These are phyloP conservation scores for Heloderma charlesbogerti DNA, from an alignment of 2,113 vertebrate genomes.

Conservation along the genomic window DNA sequence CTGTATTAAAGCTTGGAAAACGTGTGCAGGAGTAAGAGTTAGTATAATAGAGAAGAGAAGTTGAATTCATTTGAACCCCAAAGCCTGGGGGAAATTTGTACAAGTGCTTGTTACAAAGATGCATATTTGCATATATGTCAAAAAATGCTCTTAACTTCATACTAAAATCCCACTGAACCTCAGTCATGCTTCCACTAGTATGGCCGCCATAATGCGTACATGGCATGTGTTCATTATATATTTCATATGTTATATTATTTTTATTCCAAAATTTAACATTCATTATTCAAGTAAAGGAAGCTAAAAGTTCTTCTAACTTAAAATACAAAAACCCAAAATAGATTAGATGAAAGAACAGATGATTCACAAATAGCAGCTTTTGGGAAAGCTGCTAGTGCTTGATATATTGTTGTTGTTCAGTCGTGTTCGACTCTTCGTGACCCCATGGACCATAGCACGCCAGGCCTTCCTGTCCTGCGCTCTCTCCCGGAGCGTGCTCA, in stretches of 20 bases:
- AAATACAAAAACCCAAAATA: neutral
- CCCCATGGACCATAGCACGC: no score
- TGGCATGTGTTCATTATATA: neutral
- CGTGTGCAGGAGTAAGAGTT: conserved; percentile 46
- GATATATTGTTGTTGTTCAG: no score
- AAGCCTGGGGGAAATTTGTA: neutral
- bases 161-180: neutral
- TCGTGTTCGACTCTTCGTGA: no score
- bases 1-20: neutral
- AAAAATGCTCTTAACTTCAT: neutral
- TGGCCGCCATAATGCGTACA: neutral
- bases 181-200: neutral
- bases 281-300: neutral
- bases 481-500: no score
- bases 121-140: neutral
- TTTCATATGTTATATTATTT: neutral
- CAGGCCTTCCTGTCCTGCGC: no score
- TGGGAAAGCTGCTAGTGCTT: neutral
- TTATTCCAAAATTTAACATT: neutral
- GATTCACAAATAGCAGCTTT: neutral
- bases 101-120: neutral
- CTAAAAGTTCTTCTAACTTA: neutral
- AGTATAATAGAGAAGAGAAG: conserved; percentile 56
- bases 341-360: neutral
- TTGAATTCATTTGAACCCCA: conserved; percentile 38